Base-by-base conservation (phyloP, 2,113 vertebrate genomes). In the Blennius ocellaris region DNA sequence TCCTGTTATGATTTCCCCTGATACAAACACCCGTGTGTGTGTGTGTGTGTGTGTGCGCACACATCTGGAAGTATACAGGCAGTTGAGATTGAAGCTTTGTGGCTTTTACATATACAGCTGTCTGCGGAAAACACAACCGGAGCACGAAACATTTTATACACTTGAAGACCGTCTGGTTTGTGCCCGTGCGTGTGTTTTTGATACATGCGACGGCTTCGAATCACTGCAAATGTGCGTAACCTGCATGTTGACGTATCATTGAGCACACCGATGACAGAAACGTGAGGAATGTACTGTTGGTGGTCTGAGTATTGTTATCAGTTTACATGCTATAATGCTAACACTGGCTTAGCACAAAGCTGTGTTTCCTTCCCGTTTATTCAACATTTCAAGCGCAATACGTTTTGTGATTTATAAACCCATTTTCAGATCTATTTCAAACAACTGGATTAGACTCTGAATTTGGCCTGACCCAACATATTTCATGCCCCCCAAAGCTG, bases 21-120 rank as follows among this genome's bases (percentile, higher is more conserved):
- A 87, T 73, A 69, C 76, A 82, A 81, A 78, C 79, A 87, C 54
- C 66, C 73, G 43, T 72, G 83, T 75, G 41, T 75, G 73, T 64
- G 59, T 65, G 21, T 30, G 21, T 30, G 21, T 30, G 21, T 30
- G 21, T 30, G 21, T 30, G 73, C 61, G 56, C 62, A 73, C 85
- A 89, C 91, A 92, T 92, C 88, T 92, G 91, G 90, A 87, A 66
- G 64, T 21, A 9, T 48, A 48, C 70, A 61, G n/a, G 14, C 69
- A 71, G 82, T 73, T 64, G 76, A 73, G 21, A 30, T 2, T 30
- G 51, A 62, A 82, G 59, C 51, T 69, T 69, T 11, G 49, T 50
- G 40, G 80, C 69, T 55, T 69, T 58, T 66, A 62, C 62, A 58
- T 73, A 75, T 56, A 54, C 82, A 82, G 75, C 80, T 84, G 77